Evolutionary conservation across 2,888 invertebrate genomes (phyloP).

Genomic region (Chloroclysta siterata): DNA sequence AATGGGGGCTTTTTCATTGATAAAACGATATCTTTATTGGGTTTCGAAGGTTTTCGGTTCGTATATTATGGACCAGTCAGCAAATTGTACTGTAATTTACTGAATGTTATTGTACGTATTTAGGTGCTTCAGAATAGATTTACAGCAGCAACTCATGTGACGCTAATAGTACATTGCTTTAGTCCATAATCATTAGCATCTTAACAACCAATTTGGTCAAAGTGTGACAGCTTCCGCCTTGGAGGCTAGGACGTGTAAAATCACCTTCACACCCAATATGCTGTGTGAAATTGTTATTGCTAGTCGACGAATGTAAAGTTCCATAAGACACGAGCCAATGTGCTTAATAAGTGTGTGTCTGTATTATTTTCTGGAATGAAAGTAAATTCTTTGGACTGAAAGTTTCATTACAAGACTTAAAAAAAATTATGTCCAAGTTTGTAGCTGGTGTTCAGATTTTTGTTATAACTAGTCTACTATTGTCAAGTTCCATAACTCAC

Average conservation of each 20-base stretch:
- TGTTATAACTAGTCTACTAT: too few relatives aligned
- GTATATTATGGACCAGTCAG: constrained; percentile 37
- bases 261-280: too few relatives aligned
- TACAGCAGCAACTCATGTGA: neutral
- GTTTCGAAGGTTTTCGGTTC: constrained; percentile 56
- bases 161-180: too few relatives aligned
- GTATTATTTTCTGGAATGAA: too few relatives aligned
- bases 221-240: neutral
- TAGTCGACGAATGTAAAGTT: too few relatives aligned
- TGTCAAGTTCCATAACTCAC: too few relatives aligned
- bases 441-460: neutral
- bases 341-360: too few relatives aligned
- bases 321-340: too few relatives aligned
- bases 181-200: neutral
- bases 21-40: constrained; percentile 72
- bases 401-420: too few relatives aligned
- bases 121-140: neutral
- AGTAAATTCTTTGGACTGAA: too few relatives aligned
- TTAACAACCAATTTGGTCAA: constrained; percentile 1
- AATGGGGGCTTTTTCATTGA: constrained; percentile 66
- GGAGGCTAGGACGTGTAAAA: neutral
- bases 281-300: too few relatives aligned
- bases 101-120: neutral
- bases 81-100: constrained; percentile 44
- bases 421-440: neutral